Conservation (phyloP, 1,140 invertebrate species). For the Myzus persicae region DNA sequence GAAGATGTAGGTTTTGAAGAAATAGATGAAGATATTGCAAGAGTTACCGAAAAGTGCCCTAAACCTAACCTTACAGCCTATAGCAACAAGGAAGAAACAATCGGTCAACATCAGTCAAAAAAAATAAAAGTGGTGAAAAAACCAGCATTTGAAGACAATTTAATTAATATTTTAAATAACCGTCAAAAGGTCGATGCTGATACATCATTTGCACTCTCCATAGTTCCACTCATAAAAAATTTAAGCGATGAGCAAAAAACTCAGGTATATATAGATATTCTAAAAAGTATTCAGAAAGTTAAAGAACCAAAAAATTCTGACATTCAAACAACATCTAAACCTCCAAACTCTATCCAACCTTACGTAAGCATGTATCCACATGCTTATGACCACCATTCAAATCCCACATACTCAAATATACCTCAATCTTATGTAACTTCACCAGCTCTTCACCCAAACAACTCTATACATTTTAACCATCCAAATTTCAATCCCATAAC, state of each 20-base stretch:
- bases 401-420: too few species aligned
- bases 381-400: too few species aligned
- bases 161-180: neutral
- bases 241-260: neutral
- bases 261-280: neutral
- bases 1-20: neutral
- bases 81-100: neutral
- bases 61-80: neutral
- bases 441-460: too few species aligned
- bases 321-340: neutral
- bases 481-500: too few species aligned
- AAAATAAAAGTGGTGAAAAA: neutral
- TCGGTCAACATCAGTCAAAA: neutral
- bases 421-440: too few species aligned
- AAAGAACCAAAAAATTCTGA: neutral
- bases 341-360: too few species aligned
- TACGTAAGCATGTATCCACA: too few species aligned
- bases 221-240: neutral
- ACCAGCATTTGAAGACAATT: neutral
- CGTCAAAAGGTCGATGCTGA: neutral
- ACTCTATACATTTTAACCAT: too few species aligned
- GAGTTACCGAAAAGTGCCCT: neutral
- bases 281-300: neutral
- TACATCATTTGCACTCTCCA: neutral
- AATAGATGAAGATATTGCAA: neutral